A percentile compares a stretch with the other conserved stretches of the same genome.
Conservation (phyloP, 2,113 vertebrate species). For the Syngnathus floridae region DNA sequence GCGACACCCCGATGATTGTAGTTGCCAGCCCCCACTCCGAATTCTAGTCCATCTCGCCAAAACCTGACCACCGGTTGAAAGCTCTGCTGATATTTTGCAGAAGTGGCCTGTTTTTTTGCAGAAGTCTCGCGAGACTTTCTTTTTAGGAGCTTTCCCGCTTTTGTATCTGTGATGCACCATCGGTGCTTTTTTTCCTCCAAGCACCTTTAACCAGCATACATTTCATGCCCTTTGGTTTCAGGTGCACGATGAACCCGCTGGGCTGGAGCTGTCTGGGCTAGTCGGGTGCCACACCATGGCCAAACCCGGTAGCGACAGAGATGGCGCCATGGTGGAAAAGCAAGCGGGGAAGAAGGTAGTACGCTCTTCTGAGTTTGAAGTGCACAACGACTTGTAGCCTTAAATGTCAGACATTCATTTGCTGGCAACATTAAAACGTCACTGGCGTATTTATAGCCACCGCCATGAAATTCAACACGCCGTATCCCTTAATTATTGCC, state of each 20-base stretch:
- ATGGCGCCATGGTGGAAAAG: constrained; percentile 98
- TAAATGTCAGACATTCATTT: constrained; percentile 2
- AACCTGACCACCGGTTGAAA: too few species aligned
- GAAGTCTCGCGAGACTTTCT: neutral
- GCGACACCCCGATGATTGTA: too few species aligned
- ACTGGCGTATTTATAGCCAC: neutral
- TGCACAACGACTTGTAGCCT: neutral
- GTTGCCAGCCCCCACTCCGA: too few species aligned
- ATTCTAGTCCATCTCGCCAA: too few species aligned
- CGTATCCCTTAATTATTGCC: neutral
- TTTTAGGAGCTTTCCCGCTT: neutral
- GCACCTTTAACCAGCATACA: neutral
- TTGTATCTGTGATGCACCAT: neutral
- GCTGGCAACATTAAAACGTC: neutral
- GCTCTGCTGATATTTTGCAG: too few species aligned
- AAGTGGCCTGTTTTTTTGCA: neutral
- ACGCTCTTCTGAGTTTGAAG: too few species aligned
- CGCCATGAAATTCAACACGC: constrained; percentile 1
- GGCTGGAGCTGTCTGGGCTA: constrained; percentile 77
- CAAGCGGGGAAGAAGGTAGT: constrained; percentile 89
- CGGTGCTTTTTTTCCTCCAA: neutral
- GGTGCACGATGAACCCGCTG: constrained; percentile 85
- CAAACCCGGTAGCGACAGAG: constrained; percentile 93
- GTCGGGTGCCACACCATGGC: constrained; percentile 92
- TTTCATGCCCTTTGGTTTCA: constrained; percentile 45